phyloP scores from a whole-genome alignment of 1,140 invertebrate genomes.

The Cardiocondyla obscurior region DNA sequence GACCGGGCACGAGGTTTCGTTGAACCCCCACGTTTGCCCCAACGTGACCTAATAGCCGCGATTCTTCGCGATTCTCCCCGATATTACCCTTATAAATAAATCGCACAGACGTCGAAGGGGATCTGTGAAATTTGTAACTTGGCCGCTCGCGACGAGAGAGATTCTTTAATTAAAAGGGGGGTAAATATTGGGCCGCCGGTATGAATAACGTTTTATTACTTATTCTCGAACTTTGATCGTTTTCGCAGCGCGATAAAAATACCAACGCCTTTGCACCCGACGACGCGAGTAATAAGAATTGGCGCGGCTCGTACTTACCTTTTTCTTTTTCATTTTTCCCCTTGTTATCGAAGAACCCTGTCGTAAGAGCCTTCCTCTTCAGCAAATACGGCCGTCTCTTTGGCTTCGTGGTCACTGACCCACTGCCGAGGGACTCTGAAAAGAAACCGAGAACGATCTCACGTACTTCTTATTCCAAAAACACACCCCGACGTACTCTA shows the following conservation, averaged over 20 bases:
- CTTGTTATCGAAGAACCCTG: conserved; percentile 91
- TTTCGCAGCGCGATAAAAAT: neutral
- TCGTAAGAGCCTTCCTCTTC: conserved; percentile 93
- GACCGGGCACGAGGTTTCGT: conserved; percentile 32
- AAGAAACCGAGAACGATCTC: conserved; percentile 48
- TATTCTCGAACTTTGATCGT: conserved; percentile 7
- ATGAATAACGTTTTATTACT: conserved; percentile 34
- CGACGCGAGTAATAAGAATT: neutral
- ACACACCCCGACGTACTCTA: too few species aligned
- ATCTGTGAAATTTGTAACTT: neutral
- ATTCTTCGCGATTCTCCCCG: conserved; percentile 1
- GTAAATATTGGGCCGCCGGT: neutral
- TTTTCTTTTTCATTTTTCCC: conserved; percentile 89
- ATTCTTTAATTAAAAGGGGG: conserved; percentile 10
- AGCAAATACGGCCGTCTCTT: conserved; percentile 90
- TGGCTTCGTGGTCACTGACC: conserved; percentile 85
- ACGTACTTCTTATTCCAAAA: conserved; percentile 5
- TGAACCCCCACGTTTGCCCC: conserved; percentile 9
- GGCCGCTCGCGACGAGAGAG: neutral
- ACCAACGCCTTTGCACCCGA: neutral
- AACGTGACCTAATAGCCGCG: neutral
- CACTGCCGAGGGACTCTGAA: conserved; percentile 82
- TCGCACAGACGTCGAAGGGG: neutral
- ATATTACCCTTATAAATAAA: neutral
- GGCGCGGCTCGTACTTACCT: conserved; percentile 79